These are phyloP conservation scores for Drosophila lutescens DNA, from an alignment of 2,888 invertebrate species.

Conservation along the genomic window DNA sequence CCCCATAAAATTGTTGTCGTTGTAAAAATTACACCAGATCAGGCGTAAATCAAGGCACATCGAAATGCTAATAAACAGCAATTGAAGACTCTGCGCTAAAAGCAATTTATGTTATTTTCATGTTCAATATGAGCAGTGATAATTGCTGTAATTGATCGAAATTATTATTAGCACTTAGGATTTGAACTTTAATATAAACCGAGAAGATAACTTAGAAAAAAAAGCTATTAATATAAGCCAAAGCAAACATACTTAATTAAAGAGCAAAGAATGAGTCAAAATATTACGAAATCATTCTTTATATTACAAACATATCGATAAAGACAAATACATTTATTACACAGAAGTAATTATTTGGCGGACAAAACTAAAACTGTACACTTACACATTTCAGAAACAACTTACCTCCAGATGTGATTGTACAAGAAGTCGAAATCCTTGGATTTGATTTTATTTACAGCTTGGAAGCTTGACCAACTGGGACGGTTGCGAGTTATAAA, in stretches of 20 bases:
- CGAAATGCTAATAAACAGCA: conserved; percentile 16
- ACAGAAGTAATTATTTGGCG: no score
- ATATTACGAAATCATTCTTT: no score
- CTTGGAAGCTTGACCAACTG: conserved; percentile 17
- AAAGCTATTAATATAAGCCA: background rate
- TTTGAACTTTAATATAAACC: conserved; percentile 6
- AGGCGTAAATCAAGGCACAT: conserved; percentile 3
- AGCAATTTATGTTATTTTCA: conserved; percentile 43
- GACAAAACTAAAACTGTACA: background rate
- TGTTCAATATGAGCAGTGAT: conserved; percentile 3
- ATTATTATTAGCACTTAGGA: conserved; percentile 30
- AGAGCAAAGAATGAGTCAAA: no score
- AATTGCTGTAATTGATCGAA: conserved; percentile 39
- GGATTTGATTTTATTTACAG: conserved; percentile 61
- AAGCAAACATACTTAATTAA: no score
- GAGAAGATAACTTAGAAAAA: background rate
- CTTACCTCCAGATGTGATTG: conserved; percentile 20
- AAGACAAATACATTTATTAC: no score
- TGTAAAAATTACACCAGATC: background rate
- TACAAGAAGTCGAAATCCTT: conserved; percentile 81
- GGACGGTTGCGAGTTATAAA: conserved; percentile 44
- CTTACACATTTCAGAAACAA: background rate
- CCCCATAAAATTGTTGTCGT: background rate
- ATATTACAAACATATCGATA: no score
- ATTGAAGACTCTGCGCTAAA: conserved; percentile 10